phyloP scores from a whole-genome alignment of 1,140 invertebrate genomes.

The Chironomus striatipennis region DNA sequence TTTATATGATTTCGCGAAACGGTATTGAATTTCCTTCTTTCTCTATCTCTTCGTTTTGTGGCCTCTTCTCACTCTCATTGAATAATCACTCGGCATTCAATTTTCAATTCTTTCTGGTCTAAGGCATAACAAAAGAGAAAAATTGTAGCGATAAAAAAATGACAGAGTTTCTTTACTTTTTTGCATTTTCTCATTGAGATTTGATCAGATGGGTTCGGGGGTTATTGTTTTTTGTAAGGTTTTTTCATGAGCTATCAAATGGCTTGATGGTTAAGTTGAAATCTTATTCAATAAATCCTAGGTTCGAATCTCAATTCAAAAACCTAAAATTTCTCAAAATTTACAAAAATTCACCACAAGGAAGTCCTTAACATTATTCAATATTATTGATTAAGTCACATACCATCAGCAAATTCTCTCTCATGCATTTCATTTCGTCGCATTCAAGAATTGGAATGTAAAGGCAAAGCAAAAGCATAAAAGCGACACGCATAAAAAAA shows the following conservation, averaged over 20 bases:
- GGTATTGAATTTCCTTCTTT: slow-evolving; percentile 8
- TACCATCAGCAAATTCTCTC: background rate
- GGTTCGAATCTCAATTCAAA: too few relatives aligned
- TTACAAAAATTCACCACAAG: too few relatives aligned
- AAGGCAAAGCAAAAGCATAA: too few relatives aligned
- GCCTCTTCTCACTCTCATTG: background rate
- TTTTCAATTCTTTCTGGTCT: slow-evolving; percentile 17
- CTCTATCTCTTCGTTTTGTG: background rate
- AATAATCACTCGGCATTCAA: slow-evolving; percentile 6
- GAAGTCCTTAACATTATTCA: background rate
- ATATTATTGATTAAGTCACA: slow-evolving; percentile 21
- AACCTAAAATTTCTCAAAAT: too few relatives aligned
- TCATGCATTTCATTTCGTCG: background rate
- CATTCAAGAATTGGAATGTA: background rate
- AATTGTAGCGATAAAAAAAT: background rate
- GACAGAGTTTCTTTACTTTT: background rate
- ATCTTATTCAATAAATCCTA: too few relatives aligned
- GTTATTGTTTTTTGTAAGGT: too few relatives aligned
- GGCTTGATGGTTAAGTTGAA: too few relatives aligned
- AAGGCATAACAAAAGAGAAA: background rate
- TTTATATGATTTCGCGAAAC: background rate
- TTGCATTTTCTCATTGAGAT: background rate
- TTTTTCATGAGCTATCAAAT: too few relatives aligned
- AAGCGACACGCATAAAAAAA: too few relatives aligned
- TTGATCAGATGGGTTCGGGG: background rate